Percentiles rank a stretch among this genome's conserved stretches.
Evolutionary conservation across 1,140 invertebrate genomes (phyloP).

Genomic region (Drosophila kikkawai): DNA sequence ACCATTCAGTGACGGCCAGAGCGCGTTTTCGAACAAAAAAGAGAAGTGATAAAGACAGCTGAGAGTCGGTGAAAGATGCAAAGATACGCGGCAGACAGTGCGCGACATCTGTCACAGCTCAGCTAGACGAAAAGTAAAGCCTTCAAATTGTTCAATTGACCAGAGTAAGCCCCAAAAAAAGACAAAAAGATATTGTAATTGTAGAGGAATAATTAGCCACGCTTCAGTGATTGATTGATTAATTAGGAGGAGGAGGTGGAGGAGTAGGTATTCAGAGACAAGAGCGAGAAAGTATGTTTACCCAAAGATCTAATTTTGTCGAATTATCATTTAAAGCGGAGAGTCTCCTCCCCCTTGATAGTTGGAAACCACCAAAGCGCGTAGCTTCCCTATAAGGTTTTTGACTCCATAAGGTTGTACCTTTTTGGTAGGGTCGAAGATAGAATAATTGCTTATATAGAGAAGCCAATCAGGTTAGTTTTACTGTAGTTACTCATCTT

Average conservation of each 20-base stretch:
- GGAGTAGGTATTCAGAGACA: slow-evolving; percentile 1
- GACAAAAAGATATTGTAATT: slow-evolving; percentile 27
- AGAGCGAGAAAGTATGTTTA: slow-evolving; percentile 17
- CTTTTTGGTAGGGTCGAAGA: slow-evolving; percentile 1
- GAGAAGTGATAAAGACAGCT: slow-evolving; percentile 35
- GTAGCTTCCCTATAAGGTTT: not conserved
- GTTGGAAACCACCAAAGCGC: not conserved
- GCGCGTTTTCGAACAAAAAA: slow-evolving; percentile 21
- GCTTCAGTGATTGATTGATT: slow-evolving; percentile 49
- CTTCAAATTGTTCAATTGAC: slow-evolving; percentile 62
- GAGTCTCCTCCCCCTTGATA: not conserved
- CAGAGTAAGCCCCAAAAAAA: slow-evolving; percentile 22
- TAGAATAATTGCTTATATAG: not conserved
- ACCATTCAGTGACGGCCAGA: slow-evolving; percentile 43
- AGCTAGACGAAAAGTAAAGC: slow-evolving; percentile 11
- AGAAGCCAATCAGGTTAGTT: not conserved
- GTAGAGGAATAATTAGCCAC: slow-evolving; percentile 56
- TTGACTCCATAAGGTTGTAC: not conserved
- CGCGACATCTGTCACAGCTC: slow-evolving; percentile 20
- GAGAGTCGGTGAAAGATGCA: slow-evolving; percentile 6
- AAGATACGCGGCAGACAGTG: slow-evolving; percentile 3
- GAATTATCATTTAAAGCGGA: slow-evolving; percentile 48
- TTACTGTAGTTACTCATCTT: not conserved
- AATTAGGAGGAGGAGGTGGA: not conserved
- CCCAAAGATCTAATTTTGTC: slow-evolving; percentile 39